A percentile compares a stretch with the other conserved stretches of the same genome.
Evolutionary conservation across 2,797 vertebrate genomes (phyloP).

Genomic region (Decapterus maruadsi): DNA sequence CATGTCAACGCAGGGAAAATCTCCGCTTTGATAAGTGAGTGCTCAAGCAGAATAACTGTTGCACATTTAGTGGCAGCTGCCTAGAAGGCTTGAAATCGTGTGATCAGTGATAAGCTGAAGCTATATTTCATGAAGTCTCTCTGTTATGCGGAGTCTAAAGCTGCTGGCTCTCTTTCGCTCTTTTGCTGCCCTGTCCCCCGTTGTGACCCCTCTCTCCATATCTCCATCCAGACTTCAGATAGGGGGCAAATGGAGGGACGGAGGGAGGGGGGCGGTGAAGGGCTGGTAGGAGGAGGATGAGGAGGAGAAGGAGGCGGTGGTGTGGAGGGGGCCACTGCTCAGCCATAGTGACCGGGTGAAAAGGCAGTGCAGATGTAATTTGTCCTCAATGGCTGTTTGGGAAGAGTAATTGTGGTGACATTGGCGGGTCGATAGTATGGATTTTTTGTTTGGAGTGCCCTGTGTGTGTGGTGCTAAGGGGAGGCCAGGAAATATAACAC

Average conservation of each 20-base stretch:
- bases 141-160: conserved; percentile 37
- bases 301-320: conserved; percentile 73
- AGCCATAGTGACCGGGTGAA: conserved; percentile 96
- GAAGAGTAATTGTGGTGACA: conserved; percentile 99
- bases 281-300: conserved; percentile 72
- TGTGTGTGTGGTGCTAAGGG: conserved; percentile 99
- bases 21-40: conserved; percentile 65
- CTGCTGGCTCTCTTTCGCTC: conserved; percentile 33
- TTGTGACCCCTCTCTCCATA: conserved; percentile 60
- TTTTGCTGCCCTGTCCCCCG: conserved; percentile 56
- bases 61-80: conserved; percentile 62
- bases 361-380: conserved; percentile 99
- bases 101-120: conserved; percentile 62
- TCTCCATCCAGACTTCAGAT: conserved; percentile 65
- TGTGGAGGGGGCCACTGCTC: conserved; percentile 89
- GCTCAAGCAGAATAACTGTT: conserved; percentile 71
- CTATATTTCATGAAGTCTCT: conserved; percentile 64
- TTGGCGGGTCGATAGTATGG: conserved; percentile 98
- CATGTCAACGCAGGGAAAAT: conserved; percentile 44
- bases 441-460: conserved; percentile 99
- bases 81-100: conserved; percentile 59
- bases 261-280: conserved; percentile 53
- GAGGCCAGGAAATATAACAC: conserved; percentile 98
- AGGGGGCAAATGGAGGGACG: conserved; percentile 69
- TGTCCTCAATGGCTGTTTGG: conserved; percentile 99